A percentile compares a stretch with the other conserved stretches of the same genome.
Evolutionary conservation across 2,888 invertebrate genomes (phyloP).

Genomic region (Lithophane socia): DNA sequence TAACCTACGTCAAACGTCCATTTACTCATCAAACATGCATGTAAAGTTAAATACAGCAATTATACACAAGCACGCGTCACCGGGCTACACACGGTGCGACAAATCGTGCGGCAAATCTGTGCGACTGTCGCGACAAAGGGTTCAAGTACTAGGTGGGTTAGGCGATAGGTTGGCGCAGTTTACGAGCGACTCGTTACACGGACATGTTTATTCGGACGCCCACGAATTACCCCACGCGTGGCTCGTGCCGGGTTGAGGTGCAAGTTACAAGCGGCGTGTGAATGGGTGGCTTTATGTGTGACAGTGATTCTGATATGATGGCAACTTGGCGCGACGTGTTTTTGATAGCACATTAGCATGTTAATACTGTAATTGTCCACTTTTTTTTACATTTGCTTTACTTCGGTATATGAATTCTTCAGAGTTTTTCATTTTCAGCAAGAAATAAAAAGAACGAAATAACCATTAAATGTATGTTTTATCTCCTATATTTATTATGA

Average conservation of each 20-base stretch:
- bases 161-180: constrained; percentile 76
- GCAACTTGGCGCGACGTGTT: neutral
- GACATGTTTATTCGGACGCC: constrained; percentile 87
- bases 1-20: neutral
- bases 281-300: neutral
- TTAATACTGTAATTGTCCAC: neutral
- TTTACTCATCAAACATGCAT: constrained; percentile 25
- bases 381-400: too few relatives aligned
- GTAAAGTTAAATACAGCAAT: constrained; percentile 38
- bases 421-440: neutral
- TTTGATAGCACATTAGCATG: neutral
- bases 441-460: neutral
- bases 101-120: constrained; percentile 41
- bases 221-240: constrained; percentile 83
- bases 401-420: neutral
- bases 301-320: neutral
- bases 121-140: constrained; percentile 57
- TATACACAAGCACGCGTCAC: constrained; percentile 41
- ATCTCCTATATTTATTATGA: neutral
- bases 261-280: constrained; percentile 47
- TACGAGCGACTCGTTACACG: constrained; percentile 80
- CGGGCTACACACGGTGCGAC: constrained; percentile 21
- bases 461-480: neutral
- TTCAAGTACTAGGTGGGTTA: constrained; percentile 55
- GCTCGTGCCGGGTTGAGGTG: constrained; percentile 80